Evolutionary conservation across 2,888 invertebrate species (phyloP), one percentile per base, ranked within the genome.

Genomic region (Caenorhabditis sulstoni): DNA sequence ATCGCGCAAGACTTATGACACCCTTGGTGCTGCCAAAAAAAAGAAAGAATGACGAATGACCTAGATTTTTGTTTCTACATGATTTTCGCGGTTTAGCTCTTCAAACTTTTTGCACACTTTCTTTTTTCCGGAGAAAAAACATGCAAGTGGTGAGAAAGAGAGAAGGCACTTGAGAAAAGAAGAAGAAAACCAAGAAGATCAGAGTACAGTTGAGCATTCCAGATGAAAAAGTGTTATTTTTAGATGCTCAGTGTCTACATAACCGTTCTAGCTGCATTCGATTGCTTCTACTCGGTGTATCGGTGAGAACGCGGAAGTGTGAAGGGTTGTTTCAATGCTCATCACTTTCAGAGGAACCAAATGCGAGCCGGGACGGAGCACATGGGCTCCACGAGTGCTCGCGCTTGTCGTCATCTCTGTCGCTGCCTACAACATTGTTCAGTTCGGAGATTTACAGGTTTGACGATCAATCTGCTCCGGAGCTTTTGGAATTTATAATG

Each of bases 211-310:
- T n/a, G n/a, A n/a, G n/a, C n/a, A n/a, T n/a, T n/a, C n/a, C n/a
- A 68, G 18, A 35, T 29, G 20, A 41, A 35, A 52, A 18, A 49
- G 20, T 45, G 18, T 41, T 45, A 16, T 41, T 76, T 83, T 66
- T 82, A 88, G 83, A 88, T 86, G 88, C 68, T 85, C 16, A 84
- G 84, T 37, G 87, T 88, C 14, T 88, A 88, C 66, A 86, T 88
- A 62, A 88, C 88, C 16, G 88, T 88, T 2, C 68, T 87, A 4
- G 88, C 88, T 0, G 87, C 87, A 1, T 81, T 87, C 23, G 88
- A 88, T 71, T 88, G 87, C 47, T 88, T 82, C 68, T 81, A 84
- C 11, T 82, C 84, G 4, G 86, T 88, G 23, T 81, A 76, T 58
- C 65, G 82, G 86, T 87, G 29, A 35, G 29, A 23, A 41, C 20